phyloP scores from a whole-genome alignment of 2,113 vertebrate genomes.

The Halcyon senegalensis region DNA sequence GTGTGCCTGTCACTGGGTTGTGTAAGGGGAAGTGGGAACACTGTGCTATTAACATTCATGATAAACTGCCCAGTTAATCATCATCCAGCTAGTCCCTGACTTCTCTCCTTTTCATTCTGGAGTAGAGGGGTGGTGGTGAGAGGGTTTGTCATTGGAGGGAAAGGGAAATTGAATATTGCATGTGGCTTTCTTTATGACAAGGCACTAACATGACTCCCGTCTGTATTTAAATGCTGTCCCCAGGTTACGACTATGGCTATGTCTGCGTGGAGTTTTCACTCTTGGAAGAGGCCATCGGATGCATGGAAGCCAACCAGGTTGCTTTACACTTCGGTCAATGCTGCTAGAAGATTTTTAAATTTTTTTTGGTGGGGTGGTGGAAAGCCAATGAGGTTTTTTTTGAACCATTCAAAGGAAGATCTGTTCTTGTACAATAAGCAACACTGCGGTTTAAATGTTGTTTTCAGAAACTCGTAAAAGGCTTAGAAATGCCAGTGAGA shows the following conservation, averaged over 20 bases:
- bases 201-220: slow-evolving; percentile 99
- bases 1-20: slow-evolving; percentile 23
- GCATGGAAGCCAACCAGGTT: slow-evolving; percentile 99
- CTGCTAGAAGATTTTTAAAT: slow-evolving; percentile 84
- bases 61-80: slow-evolving; percentile 52
- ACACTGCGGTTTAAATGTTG: slow-evolving; percentile 30
- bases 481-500: slow-evolving; percentile 28
- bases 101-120: slow-evolving; percentile 53
- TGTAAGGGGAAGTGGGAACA: slow-evolving; percentile 35
- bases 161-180: slow-evolving; percentile 74
- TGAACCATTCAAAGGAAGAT: slow-evolving; percentile 66
- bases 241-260: slow-evolving; percentile 99
- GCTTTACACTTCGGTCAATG: slow-evolving; percentile 97
- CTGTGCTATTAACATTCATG: slow-evolving; percentile 18
- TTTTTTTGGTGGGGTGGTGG: slow-evolving; percentile 81
- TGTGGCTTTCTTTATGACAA: slow-evolving; percentile 79
- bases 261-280: slow-evolving; percentile 99
- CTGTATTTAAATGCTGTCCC: slow-evolving; percentile 99
- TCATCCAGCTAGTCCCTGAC: slow-evolving; percentile 34
- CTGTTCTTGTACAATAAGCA: slow-evolving; percentile 50
- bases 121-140: slow-evolving; percentile 56
- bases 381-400: slow-evolving; percentile 48
- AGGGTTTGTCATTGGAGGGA: slow-evolving; percentile 74
- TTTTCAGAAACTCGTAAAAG: slow-evolving; percentile 50
- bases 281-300: slow-evolving; percentile 99